Conservation (phyloP, 2,113 vertebrate genomes). For the Ctenomys sociabilis region DNA sequence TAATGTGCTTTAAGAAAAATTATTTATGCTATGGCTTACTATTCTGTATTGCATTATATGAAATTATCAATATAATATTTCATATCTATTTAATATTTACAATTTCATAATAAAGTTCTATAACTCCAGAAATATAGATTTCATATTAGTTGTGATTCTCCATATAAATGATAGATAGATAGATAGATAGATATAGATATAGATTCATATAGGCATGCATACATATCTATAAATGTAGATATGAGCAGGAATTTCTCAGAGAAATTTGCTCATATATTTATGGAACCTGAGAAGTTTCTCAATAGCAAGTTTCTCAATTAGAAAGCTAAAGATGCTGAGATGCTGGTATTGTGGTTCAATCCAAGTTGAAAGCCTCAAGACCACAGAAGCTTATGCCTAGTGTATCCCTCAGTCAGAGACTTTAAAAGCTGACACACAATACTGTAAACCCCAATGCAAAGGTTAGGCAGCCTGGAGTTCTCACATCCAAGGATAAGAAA, state of each 20-base stretch:
- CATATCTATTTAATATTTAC: background rate
- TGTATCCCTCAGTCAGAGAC: background rate
- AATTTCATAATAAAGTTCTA: background rate
- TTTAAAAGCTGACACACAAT: background rate
- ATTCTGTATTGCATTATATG: background rate
- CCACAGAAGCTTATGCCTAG: background rate
- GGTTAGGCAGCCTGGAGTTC: background rate
- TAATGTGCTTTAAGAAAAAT: background rate
- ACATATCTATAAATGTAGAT: background rate
- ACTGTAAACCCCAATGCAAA: background rate
- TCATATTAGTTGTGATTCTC: background rate
- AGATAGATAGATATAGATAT: background rate
- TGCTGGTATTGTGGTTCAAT: background rate
- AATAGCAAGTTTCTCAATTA: background rate
- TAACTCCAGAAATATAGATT: constrained; percentile 4
- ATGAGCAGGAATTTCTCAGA: background rate
- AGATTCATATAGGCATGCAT: background rate
- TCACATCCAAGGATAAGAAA: background rate
- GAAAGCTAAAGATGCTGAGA: background rate
- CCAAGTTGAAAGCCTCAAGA: background rate
- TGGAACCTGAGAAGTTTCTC: background rate
- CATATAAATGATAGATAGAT: background rate
- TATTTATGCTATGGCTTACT: background rate
- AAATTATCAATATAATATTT: too few species aligned
- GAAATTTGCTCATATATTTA: background rate